Base-by-base conservation (phyloP, 64 coral and sea anemone species). In the Porites australiensis region DNA sequence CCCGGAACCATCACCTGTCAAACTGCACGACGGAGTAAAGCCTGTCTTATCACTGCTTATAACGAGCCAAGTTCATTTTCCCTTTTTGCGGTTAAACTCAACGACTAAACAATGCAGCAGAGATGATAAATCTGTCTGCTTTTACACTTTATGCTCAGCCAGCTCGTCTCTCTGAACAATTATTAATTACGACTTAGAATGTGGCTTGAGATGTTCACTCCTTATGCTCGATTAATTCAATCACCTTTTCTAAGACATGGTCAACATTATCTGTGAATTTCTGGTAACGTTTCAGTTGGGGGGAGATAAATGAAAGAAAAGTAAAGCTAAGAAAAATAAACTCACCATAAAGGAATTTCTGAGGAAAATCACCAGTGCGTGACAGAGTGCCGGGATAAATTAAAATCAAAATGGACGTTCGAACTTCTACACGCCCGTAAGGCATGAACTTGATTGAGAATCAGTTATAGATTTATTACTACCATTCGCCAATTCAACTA, bases 271-370 rank as follows among this genome's bases (percentile, higher is more conserved):
- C 27, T 37, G 27, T 37, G 27, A 37, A 37, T 37, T 37, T 37
- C 27, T 37, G 27, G 0, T 37, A 1, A 37, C 27, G 27, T 37
- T 37, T 37, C 27, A 37, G 27, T 37, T 37, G 27, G 27, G 27
- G 1, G 27, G 27, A 37, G 27, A 37, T 37, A 37, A 37, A 37
- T 37, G 27, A 37, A 37, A 37, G 12, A 12, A 57, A 57, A 57
- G 12, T 5, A 5, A 9, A 57, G 54, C 54, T 5, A 12, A 57
- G 54, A 57, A 12, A 12, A 57, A 7, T 23, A 70, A 19, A 19
- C 46, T 19, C n/a, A 76, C 45, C 73, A 76, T 76, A 46, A 50
- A 76, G 73, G 73, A 76, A 76, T 76, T 76, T 51, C 49, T 51
- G 46, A 51, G 48, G 73, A 51, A 51, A 2, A 18, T 73, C 27